Base-by-base conservation (phyloP, 2,797 vertebrate species). In the Channallabes apus region DNA sequence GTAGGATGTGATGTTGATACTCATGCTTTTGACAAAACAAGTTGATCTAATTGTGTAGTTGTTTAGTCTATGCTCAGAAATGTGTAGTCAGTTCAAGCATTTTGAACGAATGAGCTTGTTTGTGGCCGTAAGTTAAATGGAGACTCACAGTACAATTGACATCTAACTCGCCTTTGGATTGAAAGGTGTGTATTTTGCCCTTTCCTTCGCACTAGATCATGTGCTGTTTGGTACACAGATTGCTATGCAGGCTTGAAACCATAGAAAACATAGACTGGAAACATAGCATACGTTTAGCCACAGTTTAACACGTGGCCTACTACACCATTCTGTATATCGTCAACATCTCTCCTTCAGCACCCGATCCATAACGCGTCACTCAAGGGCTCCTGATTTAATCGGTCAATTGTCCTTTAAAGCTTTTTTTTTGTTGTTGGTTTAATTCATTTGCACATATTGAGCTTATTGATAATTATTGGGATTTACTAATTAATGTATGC, bases 1-100 rank as follows among this genome's bases (percentile, higher is more conserved):
- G 46, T 51, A 22, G 18, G n/a, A 27, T 56, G 41, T 67, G 89
- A 91, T 90, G 90, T 91, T 91, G 90, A 89, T 93, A 92, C 84
- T 88, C 80, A 83, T 17, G 38, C n/a, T 46, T 51, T 93, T 92
- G 93, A 93, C 93, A 90, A 90, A 88, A 87, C 67, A 90, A 93
- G 94, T 95, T 92, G 92, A 93, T 94, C 93, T 95, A 95, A 95
- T 94, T 95, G 92, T 92, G 91, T 92, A 91, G 94, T 94, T 94
- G 92, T 91, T 90, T 85, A 88, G 93, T 91, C 91, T 85, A 87
- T 89, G 90, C 91, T 93, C 61, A 22, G 78, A 65, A 51, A 29
- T 91, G 87, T 87, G 93, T 90, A 86, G 89, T 93, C 93, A 92
- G 90, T 87, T 88, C 90, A 87, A 91, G 89, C 88, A 87, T 89